Conservation (phyloP, 2,888 invertebrate species). For the Ormyrus rosae region DNA sequence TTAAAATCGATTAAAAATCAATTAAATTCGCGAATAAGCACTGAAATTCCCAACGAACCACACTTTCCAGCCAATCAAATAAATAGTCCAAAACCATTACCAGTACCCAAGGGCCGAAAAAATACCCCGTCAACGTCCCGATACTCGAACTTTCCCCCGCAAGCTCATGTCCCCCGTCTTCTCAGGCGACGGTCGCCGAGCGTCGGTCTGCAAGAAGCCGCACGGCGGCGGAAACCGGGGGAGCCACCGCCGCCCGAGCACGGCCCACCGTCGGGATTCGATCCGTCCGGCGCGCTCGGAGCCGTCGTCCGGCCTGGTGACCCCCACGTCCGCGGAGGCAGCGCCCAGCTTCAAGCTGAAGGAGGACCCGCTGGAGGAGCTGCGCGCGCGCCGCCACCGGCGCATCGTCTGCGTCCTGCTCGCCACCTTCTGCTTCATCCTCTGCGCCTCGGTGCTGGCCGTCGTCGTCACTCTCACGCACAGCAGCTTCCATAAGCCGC, state of each 20-base stretch:
- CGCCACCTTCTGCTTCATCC: constrained; percentile 84
- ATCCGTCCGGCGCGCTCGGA: constrained; percentile 73
- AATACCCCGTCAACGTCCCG: no score
- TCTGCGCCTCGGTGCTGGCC: constrained; percentile 84
- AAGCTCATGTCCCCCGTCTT: no score
- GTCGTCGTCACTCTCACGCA: constrained; percentile 88
- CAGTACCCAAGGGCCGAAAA: no score
- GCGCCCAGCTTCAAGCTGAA: constrained; percentile 61
- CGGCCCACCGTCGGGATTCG: constrained; percentile 89
- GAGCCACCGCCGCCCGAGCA: constrained; percentile 64
- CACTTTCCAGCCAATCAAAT: no score
- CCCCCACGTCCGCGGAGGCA: constrained; percentile 59
- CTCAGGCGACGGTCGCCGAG: constrained; percentile 24
- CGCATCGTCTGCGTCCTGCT: constrained; percentile 84
- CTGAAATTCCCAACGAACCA: no score
- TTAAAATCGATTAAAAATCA: no score
- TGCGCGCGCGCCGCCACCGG: constrained; percentile 82
- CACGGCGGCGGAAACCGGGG: constrained; percentile 60
- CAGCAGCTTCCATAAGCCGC: constrained; percentile 81
- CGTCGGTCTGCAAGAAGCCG: constrained; percentile 41
- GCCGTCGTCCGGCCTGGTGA: constrained; percentile 12
- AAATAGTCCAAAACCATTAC: no score
- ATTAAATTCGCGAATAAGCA: no score
- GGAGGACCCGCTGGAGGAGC: constrained; percentile 74
- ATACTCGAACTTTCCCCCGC: no score